Percentiles rank a stretch among this genome's conserved stretches.
Conservation (phyloP, 2,888 invertebrate genomes). For the Adineta ricciae region DNA sequence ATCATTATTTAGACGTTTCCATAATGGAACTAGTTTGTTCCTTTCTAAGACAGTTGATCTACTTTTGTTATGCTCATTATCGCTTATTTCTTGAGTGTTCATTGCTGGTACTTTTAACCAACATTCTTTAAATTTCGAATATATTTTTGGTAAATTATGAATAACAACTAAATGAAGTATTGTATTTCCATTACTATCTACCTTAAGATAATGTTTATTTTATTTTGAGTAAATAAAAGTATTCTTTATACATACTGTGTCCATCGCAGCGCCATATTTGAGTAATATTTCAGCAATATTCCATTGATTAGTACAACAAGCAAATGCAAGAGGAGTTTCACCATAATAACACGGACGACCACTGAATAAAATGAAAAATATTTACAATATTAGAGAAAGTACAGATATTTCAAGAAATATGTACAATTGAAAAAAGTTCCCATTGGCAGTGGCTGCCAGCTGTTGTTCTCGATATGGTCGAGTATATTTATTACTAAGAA, state of each 20-base stretch:
- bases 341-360: constrained; percentile 4
- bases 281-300: not conserved
- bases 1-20: constrained; percentile 55
- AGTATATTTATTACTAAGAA: not conserved
- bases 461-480: not conserved
- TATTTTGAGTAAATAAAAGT: too few species aligned
- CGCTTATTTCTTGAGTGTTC: too few species aligned
- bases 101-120: not conserved
- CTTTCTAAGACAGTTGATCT: too few species aligned
- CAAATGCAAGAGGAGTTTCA: not conserved
- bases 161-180: not conserved
- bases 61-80: too few species aligned
- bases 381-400: not conserved
- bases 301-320: constrained; percentile 19
- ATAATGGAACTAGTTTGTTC: not conserved
- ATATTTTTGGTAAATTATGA: not conserved
- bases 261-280: not conserved
- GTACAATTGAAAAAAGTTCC: not conserved
- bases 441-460: not conserved
- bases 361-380: not conserved
- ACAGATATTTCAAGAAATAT: too few species aligned
- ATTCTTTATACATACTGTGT: not conserved
- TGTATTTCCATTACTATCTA: not conserved
- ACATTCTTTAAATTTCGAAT: not conserved
- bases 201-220: not conserved